A percentile compares a stretch with the other conserved stretches of the same genome.
Conservation (phyloP, 1,140 invertebrate genomes). For the Euura saliciscinereae region DNA sequence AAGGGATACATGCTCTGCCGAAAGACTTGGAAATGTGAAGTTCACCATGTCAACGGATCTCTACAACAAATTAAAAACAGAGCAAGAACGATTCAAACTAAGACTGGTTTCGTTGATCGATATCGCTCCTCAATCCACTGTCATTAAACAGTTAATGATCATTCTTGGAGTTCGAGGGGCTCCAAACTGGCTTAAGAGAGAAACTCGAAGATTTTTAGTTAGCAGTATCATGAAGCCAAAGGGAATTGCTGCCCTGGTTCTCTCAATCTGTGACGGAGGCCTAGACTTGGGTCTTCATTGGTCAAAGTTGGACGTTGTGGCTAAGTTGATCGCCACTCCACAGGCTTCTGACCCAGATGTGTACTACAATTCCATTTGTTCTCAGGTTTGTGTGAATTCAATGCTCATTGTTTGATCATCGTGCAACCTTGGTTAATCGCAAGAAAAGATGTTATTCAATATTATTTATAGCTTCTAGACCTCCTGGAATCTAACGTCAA, state of each 20-base stretch:
- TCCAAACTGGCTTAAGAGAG: conserved; percentile 68
- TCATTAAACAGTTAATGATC: conserved; percentile 74
- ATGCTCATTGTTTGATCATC: background rate
- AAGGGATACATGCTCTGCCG: background rate
- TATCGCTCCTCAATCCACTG: conserved; percentile 64
- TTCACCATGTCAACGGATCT: conserved; percentile 53
- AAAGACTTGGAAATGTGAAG: conserved; percentile 20
- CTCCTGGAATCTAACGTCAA: conserved; percentile 53
- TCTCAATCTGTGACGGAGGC: conserved; percentile 67
- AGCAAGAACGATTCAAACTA: conserved; percentile 61
- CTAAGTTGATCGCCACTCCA: conserved; percentile 66
- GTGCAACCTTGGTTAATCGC: too few species aligned
- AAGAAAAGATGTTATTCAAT: conserved; percentile 38
- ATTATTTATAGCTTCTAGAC: conserved; percentile 58
- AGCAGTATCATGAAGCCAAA: conserved; percentile 62
- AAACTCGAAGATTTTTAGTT: conserved; percentile 67
- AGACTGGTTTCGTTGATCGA: conserved; percentile 62
- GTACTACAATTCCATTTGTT: conserved; percentile 58
- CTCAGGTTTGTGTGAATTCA: conserved; percentile 40
- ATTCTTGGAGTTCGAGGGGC: conserved; percentile 65
- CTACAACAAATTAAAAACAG: conserved; percentile 59
- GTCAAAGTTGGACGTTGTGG: conserved; percentile 71
- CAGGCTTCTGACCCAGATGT: conserved; percentile 58
- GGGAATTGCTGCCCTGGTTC: conserved; percentile 66
- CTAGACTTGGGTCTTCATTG: conserved; percentile 63